Evolutionary conservation across 2,888 invertebrate species (phyloP), one percentile per base, ranked within the genome.

Genomic region (Pinctada fucata): DNA sequence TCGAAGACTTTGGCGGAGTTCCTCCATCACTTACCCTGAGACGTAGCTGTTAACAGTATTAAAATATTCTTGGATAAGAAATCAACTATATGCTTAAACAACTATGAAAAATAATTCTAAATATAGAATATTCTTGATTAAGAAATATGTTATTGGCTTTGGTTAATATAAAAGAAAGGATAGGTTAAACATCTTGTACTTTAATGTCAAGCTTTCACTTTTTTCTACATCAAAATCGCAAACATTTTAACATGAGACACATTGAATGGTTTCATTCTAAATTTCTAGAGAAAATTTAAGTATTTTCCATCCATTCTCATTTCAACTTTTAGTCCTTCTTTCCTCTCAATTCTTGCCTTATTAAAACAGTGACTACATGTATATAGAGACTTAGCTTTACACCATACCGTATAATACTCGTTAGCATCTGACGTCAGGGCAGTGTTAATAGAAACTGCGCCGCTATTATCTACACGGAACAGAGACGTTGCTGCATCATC

Each of bases 391-490:
- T 31, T 31, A 31, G 31, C 58, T 58, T 58, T 6, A 10, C 8
- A 51, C 3, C 70, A 51, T 76, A 84, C 86, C 79, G 73, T 82
- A 69, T 86, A 87, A 3, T 72, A 66, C 64, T 84, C 84, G 51
- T 79, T 78, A 4, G 78, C 74, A 69, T 86, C 85, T 5, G 66
- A 67, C 8, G 78, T 76, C 31, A 86, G 68, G 51, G 72, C 72
- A 3, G 75, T 72, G 3, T 70, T 78, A 8, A 88, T 77, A 13
- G 76, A 78, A 13, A 91, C 10, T 79, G 74, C 49, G 87, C 91
- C 64, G 79, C 80, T 72, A 3, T 79, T 31, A 67, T 88, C 84
- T 5, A 91, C 81, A 6, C 67, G 70, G 76, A 91, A 91, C 79
- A 83, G 87, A 4, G 58, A 78, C 13, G 10, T 8, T 2, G 79